These are phyloP conservation scores for Drosophila baimaii DNA, from an alignment of 1,140 invertebrate species.

Conservation along the genomic window DNA sequence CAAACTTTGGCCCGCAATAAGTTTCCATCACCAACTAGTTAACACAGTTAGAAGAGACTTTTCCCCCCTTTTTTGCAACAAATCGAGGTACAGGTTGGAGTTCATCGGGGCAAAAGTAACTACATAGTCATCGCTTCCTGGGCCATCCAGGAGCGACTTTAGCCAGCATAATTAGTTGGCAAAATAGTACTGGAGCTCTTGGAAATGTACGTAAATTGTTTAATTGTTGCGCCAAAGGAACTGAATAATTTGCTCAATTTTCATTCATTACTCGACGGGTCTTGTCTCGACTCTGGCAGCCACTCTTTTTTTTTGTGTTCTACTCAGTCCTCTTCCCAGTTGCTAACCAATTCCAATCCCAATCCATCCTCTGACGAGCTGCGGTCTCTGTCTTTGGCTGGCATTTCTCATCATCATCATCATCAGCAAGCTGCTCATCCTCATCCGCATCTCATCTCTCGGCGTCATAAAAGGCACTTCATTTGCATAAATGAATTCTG, in stretches of 20 bases:
- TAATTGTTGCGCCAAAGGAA: slow-evolving; percentile 76
- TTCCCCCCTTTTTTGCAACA: slow-evolving; percentile 7
- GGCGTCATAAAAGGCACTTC: slow-evolving; percentile 74
- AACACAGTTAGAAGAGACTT: slow-evolving; percentile 12
- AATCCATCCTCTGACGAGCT: slow-evolving; percentile 14
- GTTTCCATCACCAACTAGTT: slow-evolving; percentile 6
- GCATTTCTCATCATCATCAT: slow-evolving; percentile 19
- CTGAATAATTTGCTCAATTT: slow-evolving; percentile 77
- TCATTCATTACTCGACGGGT: slow-evolving; percentile 66
- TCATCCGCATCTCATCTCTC: slow-evolving; percentile 48
- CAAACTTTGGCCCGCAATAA: slow-evolving; percentile 13
- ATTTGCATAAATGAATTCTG: slow-evolving; percentile 83
- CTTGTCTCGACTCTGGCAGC: neutral
- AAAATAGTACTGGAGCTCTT: slow-evolving; percentile 62
- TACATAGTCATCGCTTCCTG: slow-evolving; percentile 23
- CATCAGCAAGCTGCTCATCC: slow-evolving; percentile 14
- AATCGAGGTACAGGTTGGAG: slow-evolving; percentile 10
- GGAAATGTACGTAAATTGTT: slow-evolving; percentile 75
- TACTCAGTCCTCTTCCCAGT: slow-evolving; percentile 22
- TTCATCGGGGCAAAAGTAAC: slow-evolving; percentile 5
- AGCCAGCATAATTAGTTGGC: slow-evolving; percentile 65
- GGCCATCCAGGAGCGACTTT: slow-evolving; percentile 10
- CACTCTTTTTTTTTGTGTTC: slow-evolving; percentile 10
- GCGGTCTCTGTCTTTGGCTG: slow-evolving; percentile 26
- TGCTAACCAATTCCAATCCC: slow-evolving; percentile 1